These are phyloP conservation scores for Chrysolina americana DNA, from an alignment of 2,888 invertebrate species.

Conservation along the genomic window DNA sequence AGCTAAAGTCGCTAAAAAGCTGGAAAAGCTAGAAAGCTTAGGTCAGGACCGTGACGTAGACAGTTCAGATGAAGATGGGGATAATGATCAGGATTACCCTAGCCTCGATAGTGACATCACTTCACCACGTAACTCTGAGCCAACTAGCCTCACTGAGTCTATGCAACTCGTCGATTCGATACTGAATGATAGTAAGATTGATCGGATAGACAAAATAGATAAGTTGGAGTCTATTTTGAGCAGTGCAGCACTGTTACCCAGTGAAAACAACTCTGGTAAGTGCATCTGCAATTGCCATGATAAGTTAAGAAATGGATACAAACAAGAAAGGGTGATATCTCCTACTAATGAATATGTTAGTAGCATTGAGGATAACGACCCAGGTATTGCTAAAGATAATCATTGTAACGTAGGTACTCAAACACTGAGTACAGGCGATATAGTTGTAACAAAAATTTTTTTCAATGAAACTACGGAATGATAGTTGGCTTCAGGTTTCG, in stretches of 20 bases:
- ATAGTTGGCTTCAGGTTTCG: slow-evolving; percentile 29
- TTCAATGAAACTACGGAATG: slow-evolving; percentile 65
- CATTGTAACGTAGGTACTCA: slow-evolving; percentile 79
- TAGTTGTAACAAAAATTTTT: slow-evolving; percentile 89
- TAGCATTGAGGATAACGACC: slow-evolving; percentile 61
- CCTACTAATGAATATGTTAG: slow-evolving; percentile 63
- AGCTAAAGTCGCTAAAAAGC: slow-evolving; percentile 92
- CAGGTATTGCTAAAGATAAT: slow-evolving; percentile 69
- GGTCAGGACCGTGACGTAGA: slow-evolving; percentile 81
- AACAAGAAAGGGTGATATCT: slow-evolving; percentile 63
- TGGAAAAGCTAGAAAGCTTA: slow-evolving; percentile 89
- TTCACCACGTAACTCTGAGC: slow-evolving; percentile 84
- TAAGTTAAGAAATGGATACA: slow-evolving; percentile 57
- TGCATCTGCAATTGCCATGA: slow-evolving; percentile 73
- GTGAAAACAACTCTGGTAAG: slow-evolving; percentile 69
- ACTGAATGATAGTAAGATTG: slow-evolving; percentile 85
- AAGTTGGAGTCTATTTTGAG: slow-evolving; percentile 89
- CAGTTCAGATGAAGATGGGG: slow-evolving; percentile 82
- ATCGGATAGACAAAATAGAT: slow-evolving; percentile 88
- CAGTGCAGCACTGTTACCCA: slow-evolving; percentile 80
- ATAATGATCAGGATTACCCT: slow-evolving; percentile 81
- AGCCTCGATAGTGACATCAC: slow-evolving; percentile 85
- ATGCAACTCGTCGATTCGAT: slow-evolving; percentile 93
- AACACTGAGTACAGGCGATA: slow-evolving; percentile 92
- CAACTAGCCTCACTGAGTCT: slow-evolving; percentile 88